Evolutionary conservation across 2,888 invertebrate genomes (phyloP).

Genomic region (Andrena trimmerana): DNA sequence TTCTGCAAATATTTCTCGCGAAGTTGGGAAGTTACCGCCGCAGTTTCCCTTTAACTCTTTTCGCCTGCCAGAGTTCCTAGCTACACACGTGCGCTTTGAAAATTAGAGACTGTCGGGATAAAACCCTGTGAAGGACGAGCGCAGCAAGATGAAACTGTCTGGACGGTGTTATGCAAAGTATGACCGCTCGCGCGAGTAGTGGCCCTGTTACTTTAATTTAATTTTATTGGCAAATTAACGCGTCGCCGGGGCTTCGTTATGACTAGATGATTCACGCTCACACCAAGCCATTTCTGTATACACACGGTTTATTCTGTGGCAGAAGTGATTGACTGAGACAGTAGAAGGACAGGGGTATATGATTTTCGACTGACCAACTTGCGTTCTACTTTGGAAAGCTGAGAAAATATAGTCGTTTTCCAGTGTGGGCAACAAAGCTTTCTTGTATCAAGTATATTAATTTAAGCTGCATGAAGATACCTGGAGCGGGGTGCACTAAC

Average conservation of each 20-base stretch:
- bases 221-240: conserved; percentile 3
- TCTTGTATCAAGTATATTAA: too few species aligned
- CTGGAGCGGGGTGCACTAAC: too few species aligned
- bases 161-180: neutral
- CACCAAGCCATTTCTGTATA: too few species aligned
- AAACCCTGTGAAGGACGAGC: conserved; percentile 36
- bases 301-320: too few species aligned
- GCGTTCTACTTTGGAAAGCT: too few species aligned
- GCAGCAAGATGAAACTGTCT: conserved; percentile 6
- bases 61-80: conserved; percentile 14
- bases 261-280: too few species aligned
- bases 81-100: conserved; percentile 31
- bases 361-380: too few species aligned
- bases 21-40: conserved; percentile 43
- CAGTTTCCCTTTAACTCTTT: conserved; percentile 45
- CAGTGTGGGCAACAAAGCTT: too few species aligned
- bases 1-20: conserved; percentile 46
- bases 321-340: too few species aligned
- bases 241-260: neutral
- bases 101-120: conserved; percentile 41
- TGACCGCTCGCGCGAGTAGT: neutral
- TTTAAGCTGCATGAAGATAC: too few species aligned
- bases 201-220: neutral
- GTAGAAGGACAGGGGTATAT: too few species aligned
- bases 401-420: too few species aligned